Evolutionary conservation across 2,113 vertebrate genomes (phyloP).

Genomic region (Sinocyclocheilus rhinocerous): DNA sequence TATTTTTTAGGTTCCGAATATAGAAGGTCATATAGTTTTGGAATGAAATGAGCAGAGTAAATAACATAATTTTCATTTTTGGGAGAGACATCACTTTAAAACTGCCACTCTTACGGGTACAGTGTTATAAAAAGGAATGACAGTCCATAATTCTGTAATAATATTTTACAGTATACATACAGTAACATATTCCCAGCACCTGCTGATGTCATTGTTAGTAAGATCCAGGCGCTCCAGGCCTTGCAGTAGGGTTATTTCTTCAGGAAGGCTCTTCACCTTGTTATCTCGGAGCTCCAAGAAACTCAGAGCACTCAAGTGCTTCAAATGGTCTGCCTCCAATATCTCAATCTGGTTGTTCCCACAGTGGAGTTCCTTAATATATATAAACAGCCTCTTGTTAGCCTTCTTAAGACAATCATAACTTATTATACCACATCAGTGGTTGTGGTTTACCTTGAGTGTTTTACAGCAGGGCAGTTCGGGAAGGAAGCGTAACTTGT

Average conservation of each 20-base stretch:
- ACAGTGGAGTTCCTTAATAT: slow-evolving; percentile 85
- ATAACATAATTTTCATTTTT: neutral
- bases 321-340: slow-evolving; percentile 80
- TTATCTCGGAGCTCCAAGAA: slow-evolving; percentile 93
- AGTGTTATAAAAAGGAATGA: neutral
- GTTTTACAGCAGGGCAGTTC: slow-evolving; percentile 76
- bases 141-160: neutral
- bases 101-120: neutral
- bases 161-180: neutral
- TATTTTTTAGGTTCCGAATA: no score
- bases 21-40: neutral
- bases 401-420: neutral
- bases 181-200: slow-evolving; percentile 65
- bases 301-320: slow-evolving; percentile 80
- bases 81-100: no score
- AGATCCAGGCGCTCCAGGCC: slow-evolving; percentile 90
- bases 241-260: slow-evolving; percentile 82
- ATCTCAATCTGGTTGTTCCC: slow-evolving; percentile 92
- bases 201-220: slow-evolving; percentile 91
- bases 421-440: neutral
- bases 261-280: slow-evolving; percentile 86
- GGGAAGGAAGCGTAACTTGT: slow-evolving; percentile 84
- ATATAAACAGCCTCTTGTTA: neutral
- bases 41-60: neutral
- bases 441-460: slow-evolving; percentile 80